Evolutionary conservation across 2,888 invertebrate species (phyloP).

Genomic region (Trachelus iudaicus): DNA sequence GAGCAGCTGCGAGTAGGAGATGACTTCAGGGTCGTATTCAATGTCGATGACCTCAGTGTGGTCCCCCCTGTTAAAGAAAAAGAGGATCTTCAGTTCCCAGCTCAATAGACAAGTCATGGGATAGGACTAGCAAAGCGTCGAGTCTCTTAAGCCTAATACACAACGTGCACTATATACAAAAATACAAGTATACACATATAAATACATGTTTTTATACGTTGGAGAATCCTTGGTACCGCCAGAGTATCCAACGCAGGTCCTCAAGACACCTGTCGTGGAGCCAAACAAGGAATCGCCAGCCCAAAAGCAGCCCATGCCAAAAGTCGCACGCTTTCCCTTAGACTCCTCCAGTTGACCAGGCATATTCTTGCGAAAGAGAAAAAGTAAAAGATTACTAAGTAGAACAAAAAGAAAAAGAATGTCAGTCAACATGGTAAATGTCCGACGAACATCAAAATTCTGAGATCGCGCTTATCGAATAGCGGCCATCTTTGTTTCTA

Average conservation of each 20-base stretch:
- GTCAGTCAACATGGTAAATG: neutral
- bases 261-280: conserved; percentile 76
- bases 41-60: conserved; percentile 95
- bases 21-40: conserved; percentile 85
- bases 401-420: neutral
- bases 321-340: conserved; percentile 81
- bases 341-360: conserved; percentile 73
- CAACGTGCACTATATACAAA: neutral
- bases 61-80: conserved; percentile 77
- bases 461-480: neutral
- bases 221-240: conserved; percentile 87
- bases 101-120: neutral
- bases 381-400: neutral
- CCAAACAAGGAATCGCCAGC: conserved; percentile 89
- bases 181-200: neutral
- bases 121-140: neutral
- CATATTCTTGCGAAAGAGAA: conserved; percentile 41
- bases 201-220: conserved; percentile 84
- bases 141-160: neutral
- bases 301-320: conserved; percentile 97
- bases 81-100: neutral
- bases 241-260: conserved; percentile 94
- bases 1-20: conserved; percentile 81
- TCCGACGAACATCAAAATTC: neutral
- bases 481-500: neutral